Conservation (phyloP, 37 sponge, comb jelly and placozoan genomes). For the Oopsacas minuta region DNA sequence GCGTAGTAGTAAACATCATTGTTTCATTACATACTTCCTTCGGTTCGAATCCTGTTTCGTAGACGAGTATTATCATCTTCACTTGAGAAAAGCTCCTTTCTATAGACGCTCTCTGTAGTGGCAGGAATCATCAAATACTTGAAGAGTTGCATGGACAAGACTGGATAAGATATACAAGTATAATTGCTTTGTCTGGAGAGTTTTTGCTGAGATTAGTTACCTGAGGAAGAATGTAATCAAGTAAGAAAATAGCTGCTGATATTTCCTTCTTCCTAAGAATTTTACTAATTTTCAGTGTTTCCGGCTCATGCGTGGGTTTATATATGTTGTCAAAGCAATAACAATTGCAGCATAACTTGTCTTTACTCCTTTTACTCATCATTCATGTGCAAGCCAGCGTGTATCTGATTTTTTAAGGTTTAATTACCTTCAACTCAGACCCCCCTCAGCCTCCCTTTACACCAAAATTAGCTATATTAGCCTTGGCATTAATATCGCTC, state of each 20-base stretch:
- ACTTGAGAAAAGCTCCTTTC: too few species aligned
- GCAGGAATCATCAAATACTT: too few species aligned
- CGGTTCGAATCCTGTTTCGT: too few species aligned
- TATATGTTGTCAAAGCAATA: background rate
- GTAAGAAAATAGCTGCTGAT: conserved; percentile 12
- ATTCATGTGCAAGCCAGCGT: conserved; percentile 6
- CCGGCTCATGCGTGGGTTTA: conserved; percentile 19
- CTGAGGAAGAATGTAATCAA: background rate
- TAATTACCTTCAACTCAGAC: conserved; percentile 21
- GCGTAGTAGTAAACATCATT: too few species aligned
- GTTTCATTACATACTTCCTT: too few species aligned
- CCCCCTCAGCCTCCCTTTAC: conserved; percentile 25
- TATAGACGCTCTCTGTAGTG: too few species aligned
- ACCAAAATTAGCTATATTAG: background rate
- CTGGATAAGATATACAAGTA: too few species aligned
- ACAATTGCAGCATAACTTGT: background rate
- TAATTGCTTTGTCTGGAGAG: too few species aligned
- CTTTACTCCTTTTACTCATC: conserved; percentile 16
- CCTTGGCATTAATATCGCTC: too few species aligned
- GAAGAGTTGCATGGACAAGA: too few species aligned
- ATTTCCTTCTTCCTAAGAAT: background rate
- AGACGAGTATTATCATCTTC: too few species aligned
- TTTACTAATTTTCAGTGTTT: conserved; percentile 20
- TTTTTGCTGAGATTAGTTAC: too few species aligned
- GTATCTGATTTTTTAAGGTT: conserved; percentile 1